Conservation (phyloP, 2,797 vertebrate genomes). For the Acanthurus leucopareius region DNA sequence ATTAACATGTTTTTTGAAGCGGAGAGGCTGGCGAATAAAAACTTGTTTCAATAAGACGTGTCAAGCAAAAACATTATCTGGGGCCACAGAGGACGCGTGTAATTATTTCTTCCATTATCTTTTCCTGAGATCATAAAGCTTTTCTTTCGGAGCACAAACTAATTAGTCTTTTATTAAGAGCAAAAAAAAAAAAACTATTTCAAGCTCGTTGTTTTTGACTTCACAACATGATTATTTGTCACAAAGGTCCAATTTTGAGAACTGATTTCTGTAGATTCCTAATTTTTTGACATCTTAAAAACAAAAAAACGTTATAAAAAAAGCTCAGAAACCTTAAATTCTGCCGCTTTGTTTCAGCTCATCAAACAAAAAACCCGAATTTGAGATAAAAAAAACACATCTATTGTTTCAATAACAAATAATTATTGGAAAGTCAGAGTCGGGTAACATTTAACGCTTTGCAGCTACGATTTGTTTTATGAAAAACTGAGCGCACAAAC, state of each 20-base stretch:
- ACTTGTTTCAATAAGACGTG: not conserved
- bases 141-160: constrained; percentile 36
- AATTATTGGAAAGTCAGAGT: too few relatives aligned
- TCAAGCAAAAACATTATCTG: not conserved
- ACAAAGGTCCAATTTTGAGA: too few relatives aligned
- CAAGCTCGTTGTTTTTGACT: constrained; percentile 33
- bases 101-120: constrained; percentile 25
- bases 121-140: constrained; percentile 16
- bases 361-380: not conserved
- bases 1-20: not conserved
- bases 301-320: not conserved
- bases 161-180: constrained; percentile 36
- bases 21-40: not conserved
- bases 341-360: not conserved
- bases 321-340: not conserved
- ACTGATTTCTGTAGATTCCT: not conserved
- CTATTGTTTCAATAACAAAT: not conserved
- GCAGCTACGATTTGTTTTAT: too few relatives aligned
- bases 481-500: not conserved
- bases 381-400: too few relatives aligned
- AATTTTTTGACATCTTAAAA: not conserved
- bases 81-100: not conserved
- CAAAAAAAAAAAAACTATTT: constrained; percentile 27
- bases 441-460: not conserved
- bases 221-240: constrained; percentile 11